A percentile compares a stretch with the other conserved stretches of the same genome.
These are phyloP conservation scores for Myiozetetes cayanensis DNA, from an alignment of 2,113 vertebrate species.

Conservation along the genomic window DNA sequence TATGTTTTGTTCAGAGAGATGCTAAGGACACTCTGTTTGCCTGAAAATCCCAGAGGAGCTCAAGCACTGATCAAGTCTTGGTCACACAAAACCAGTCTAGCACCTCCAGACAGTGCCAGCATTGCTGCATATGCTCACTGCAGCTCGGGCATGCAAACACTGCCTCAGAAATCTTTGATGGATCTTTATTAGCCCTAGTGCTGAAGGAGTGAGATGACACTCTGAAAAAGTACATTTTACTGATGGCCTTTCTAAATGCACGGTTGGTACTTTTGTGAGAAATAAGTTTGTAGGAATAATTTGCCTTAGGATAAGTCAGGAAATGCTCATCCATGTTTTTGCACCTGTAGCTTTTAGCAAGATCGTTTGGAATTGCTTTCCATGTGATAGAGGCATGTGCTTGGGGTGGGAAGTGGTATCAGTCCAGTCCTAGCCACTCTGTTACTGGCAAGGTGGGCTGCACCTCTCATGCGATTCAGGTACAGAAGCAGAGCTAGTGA, in stretches of 20 bases:
- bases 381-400: neutral
- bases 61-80: neutral
- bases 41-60: neutral
- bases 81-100: neutral
- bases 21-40: neutral
- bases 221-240: neutral
- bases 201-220: neutral
- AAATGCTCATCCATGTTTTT: neutral
- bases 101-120: neutral
- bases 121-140: rapidly evolving
- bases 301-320: neutral
- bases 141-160: neutral
- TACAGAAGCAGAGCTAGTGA: neutral
- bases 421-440: neutral
- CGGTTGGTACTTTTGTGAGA: neutral
- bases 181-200: neutral
- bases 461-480: neutral
- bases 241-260: neutral
- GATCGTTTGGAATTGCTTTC: neutral
- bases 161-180: neutral
- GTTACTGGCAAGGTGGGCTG: neutral
- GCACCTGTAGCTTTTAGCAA: neutral
- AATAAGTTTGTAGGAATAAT: neutral
- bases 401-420: neutral
- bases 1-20: neutral